phyloP scores from a whole-genome alignment of 2,888 invertebrate genomes.

The Candidula unifasciata region DNA sequence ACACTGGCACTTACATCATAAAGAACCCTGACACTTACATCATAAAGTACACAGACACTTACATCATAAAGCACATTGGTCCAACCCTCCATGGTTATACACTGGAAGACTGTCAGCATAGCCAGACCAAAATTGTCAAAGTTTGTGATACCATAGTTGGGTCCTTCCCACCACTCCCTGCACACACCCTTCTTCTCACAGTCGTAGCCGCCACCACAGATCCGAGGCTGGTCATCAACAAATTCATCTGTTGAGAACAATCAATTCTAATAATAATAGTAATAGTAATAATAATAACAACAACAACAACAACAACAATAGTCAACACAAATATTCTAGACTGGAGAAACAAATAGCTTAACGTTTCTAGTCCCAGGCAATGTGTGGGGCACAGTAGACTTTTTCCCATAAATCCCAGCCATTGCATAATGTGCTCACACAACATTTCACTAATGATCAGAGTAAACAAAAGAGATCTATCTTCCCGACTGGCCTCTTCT shows the following conservation, averaged over 20 bases:
- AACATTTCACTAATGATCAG: no score
- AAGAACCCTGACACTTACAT: neutral
- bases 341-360: no score
- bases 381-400: no score
- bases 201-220: constrained; percentile 84
- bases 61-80: constrained; percentile 97
- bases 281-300: no score
- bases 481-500: no score
- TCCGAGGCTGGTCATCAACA: constrained; percentile 85
- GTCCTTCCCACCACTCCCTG: constrained; percentile 72
- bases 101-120: constrained; percentile 98
- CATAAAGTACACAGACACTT: constrained; percentile 78
- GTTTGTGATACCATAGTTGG: constrained; percentile 91
- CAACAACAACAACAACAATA: no score
- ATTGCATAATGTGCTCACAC: no score
- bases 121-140: constrained; percentile 99
- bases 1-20: no score
- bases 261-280: neutral
- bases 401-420: no score
- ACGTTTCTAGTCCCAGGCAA: no score
- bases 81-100: constrained; percentile 99
- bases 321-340: no score
- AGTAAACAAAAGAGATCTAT: no score
- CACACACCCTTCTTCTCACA: constrained; percentile 62
- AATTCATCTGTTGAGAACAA: constrained; percentile 49